Evolutionary conservation across 2,888 invertebrate genomes (phyloP), one percentile per base, ranked within the genome.

Genomic region (Heliconius erato): DNA sequence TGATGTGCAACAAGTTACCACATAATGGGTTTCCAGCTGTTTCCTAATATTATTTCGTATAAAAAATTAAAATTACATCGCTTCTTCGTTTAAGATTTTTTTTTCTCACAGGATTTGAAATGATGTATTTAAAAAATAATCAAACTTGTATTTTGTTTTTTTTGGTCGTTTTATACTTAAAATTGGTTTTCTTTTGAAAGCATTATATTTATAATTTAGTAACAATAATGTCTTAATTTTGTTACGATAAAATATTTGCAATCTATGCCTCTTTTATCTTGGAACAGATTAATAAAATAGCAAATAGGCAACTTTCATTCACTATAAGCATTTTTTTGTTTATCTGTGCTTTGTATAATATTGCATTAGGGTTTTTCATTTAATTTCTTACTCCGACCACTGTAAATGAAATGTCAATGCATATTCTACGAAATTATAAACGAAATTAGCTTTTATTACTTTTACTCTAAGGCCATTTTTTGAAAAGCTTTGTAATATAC

Each of bases 1-100:
- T 79, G 85, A 85, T 80, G 84, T 85, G 86, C 85, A 85, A 86
- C 76, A 71, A 54, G 63, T 80, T 84, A 67, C 72, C 49, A 79
- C 79, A 82, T 82, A 83, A 83, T 72, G 80, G 63, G 59, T 54
- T 77, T 76, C 76, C 74, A 82, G 72, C 69, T 68, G 26, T 84
- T 81, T 79, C 80, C 26, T 78, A 82, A 80, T 82, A 59, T 40
- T 71, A 40, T 78, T 77, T 80, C 79, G 67, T 74, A 54, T 54
- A 54, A 1, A 74, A 74, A 54, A 32, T 28, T 28, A 19, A 54
- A 74, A 49, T 16, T 28, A 32, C 11, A 74, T 59, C 3, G 23
- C 49, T 74, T 71, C 40, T 44, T 40, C 71, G 5, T 71, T 71
- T 23, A 40, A 71, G 9, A 26, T 26, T 26, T n/a, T n/a, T 40